Conservation (phyloP, 2,113 vertebrate genomes). For the Noturus placidus region DNA sequence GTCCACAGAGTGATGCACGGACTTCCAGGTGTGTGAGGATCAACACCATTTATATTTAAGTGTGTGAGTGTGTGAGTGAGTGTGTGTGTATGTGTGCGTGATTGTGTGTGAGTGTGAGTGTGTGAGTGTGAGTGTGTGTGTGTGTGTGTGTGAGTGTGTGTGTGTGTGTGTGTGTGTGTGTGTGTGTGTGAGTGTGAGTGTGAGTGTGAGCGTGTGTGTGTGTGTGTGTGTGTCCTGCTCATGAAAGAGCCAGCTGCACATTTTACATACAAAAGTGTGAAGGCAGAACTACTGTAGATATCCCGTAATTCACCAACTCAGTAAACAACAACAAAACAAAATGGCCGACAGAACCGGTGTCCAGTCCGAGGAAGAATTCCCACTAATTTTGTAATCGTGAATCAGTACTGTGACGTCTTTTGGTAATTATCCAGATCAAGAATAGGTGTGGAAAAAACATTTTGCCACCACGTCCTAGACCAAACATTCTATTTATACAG, state of each 20-base stretch:
- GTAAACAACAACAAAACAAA: background rate
- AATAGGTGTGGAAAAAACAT: background rate
- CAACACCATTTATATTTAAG: background rate
- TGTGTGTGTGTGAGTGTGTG: background rate
- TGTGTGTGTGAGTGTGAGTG: background rate
- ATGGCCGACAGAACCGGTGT: background rate
- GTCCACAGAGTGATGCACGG: constrained; percentile 14
- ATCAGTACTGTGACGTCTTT: background rate
- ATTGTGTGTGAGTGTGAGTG: no score
- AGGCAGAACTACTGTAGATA: background rate
- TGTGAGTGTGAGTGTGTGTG: background rate
- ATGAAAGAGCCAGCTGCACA: background rate
- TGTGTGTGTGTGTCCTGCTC: background rate
- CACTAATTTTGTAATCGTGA: background rate
- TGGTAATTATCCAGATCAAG: background rate
- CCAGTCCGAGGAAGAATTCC: background rate
- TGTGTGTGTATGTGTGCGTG: background rate
- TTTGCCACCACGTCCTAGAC: background rate
- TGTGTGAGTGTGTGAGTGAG: background rate
- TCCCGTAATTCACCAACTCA: background rate
- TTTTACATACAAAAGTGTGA: background rate
- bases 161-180: background rate
- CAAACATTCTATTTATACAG: no score
- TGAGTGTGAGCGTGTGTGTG: constrained; percentile 1
- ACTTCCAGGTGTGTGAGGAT: constrained; percentile 25